These are phyloP conservation scores for Catharus minimus DNA, from an alignment of 2,113 vertebrate species.

Conservation along the genomic window DNA sequence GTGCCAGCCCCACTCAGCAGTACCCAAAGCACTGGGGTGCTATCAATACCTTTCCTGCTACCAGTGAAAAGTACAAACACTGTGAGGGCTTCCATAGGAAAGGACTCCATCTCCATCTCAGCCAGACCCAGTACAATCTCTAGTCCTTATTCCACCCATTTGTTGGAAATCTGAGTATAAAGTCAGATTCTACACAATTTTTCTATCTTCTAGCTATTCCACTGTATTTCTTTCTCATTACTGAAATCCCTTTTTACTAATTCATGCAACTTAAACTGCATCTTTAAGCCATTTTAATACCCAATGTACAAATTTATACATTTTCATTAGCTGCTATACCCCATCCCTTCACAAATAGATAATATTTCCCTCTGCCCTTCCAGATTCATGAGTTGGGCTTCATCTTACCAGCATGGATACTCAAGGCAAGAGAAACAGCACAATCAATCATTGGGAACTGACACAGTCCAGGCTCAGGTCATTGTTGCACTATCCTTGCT, in stretches of 20 bases:
- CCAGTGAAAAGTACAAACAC: neutral
- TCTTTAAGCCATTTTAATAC: neutral
- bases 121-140: neutral
- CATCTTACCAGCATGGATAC: neutral
- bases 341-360: neutral
- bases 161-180: neutral
- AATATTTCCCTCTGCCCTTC: neutral
- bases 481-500: neutral
- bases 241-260: neutral
- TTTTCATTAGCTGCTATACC: neutral
- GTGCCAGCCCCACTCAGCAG: neutral
- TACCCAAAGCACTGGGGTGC: neutral
- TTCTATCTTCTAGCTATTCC: neutral
- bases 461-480: fast-evolving
- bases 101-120: neutral
- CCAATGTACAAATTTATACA: neutral
- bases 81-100: neutral
- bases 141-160: neutral
- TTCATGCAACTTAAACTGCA: neutral
- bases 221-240: neutral
- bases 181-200: neutral
- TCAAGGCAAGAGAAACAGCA: neutral
- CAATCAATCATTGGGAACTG: fast-evolving
- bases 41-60: neutral
- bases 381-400: neutral